Base-by-base conservation (phyloP, 1,140 invertebrate species). In the Tyrophagus putrescentiae region DNA sequence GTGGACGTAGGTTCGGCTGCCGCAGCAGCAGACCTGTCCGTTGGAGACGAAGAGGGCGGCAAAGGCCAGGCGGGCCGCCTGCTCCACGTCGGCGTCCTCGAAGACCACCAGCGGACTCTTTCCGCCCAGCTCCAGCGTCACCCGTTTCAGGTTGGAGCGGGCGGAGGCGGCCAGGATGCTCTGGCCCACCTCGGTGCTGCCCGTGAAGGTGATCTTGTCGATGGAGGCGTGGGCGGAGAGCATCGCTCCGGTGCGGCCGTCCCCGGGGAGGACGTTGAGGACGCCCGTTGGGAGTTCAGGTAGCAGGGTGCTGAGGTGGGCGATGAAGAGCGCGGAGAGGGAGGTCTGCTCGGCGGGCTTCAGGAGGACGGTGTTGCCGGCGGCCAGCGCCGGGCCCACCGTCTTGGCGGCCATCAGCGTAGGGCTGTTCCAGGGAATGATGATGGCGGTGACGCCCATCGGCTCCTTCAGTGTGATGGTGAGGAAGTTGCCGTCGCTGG, bases 11-110 rank as follows among this genome's bases (percentile, higher is more conserved):
- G 86, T 84, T 52, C 90, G 76, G 0, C 87, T 87, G 18, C 86
- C 90, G 57, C 91, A 88, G 68, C 86, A 84, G 68, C 91, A 96
- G 64, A 82, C 83, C 73, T 96, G 91, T 1, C 91, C 91, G 67
- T 88, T 84, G 70, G 93, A 90, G 56, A 77, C 75, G 72, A 94
- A 94, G 33, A 93, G 70, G 0, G 83, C 87, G 56, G 78, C 73
- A 63, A 86, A 79, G 4, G 87, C 83, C 59, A 82, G 79, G 44
- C 81, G 72, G 9, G 86, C 85, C 1, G 90, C 90, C 64, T 82
- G 72, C 65, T 85, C 81, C 69, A 96, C 85, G 63, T 81, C 75
- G 53, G 79, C 82, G 75, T 93, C 87, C 64, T 84, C 79, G 67
- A 86, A 86, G 25, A 94, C 75, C 31, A 93, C 81, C 16, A 87